These are phyloP conservation scores for Leptoteleia sp. DNA, from an alignment of 1,140 invertebrate species.

Conservation along the genomic window DNA sequence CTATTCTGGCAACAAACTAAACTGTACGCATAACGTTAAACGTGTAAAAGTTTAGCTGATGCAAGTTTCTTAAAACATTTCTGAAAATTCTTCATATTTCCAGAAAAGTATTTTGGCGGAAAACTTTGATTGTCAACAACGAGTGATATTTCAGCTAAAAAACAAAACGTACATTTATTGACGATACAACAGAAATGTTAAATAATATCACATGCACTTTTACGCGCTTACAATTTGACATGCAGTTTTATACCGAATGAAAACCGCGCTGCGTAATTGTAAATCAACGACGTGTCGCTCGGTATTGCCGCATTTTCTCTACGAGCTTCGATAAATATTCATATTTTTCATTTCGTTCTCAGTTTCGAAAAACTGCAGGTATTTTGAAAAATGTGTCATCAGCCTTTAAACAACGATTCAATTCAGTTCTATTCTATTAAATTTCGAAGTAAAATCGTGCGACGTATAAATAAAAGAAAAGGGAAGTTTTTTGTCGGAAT, in stretches of 20 bases:
- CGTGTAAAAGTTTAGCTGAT: too few relatives aligned
- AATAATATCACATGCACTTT: constrained; percentile 52
- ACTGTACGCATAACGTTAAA: too few relatives aligned
- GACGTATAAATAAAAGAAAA: constrained; percentile 2
- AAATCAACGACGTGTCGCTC: constrained; percentile 10
- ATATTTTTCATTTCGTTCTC: constrained; percentile 15
- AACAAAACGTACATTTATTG: too few relatives aligned
- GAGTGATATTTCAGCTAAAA: too few relatives aligned
- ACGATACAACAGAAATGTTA: constrained; percentile 32
- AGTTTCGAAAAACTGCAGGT: constrained; percentile 1
- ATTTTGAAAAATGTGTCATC: constrained; percentile 5
- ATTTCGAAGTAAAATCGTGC: constrained; percentile 1
- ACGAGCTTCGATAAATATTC: constrained; percentile 22
- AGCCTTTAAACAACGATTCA: constrained; percentile 8
- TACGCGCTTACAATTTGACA: constrained; percentile 13
- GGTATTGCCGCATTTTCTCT: not conserved
- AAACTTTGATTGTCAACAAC: too few relatives aligned
- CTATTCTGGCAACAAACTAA: too few relatives aligned
- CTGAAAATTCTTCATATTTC: too few relatives aligned
- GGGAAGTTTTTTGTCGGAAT: not conserved
- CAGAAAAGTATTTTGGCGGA: too few relatives aligned
- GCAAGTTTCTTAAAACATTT: too few relatives aligned
- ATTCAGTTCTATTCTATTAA: not conserved
- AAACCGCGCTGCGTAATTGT: constrained; percentile 3
- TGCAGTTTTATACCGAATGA: constrained; percentile 16